Base-by-base conservation (phyloP, 2,888 invertebrate species). In the Heliconius ismenius region DNA sequence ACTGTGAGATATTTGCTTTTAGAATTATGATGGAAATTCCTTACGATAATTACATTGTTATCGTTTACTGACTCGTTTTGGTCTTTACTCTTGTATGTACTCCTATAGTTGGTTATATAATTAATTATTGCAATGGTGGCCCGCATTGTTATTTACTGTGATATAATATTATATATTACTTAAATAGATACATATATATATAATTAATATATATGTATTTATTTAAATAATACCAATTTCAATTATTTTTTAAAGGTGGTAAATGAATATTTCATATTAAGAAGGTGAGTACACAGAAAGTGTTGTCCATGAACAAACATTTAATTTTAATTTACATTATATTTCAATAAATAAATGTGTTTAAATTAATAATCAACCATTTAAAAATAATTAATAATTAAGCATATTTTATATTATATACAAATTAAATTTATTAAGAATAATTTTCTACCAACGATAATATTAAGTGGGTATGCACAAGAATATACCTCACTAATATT, bases 1-100 rank as follows among this genome's bases (percentile, higher is more conserved):
- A 64, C 49, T 64, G 32, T n/a, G 63, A 64, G 28, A 70, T 72
- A 63, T 72, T 73, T 76, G 39, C 64, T 70, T 76, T 72, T 54
- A 65, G 72, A 73, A 60, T 58, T 60, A 39, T 64, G 58, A 28
- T 67, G 76, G 76, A 65, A 73, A 76, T 76, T 65, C 76, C 73
- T 76, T 60, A 65, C 72, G 65, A 67, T 76, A 73, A 76, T 60
- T 76, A 63, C 54, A 58, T 58, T 72, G 65, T 76, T 76, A 76
- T 76, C 73, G 58, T 76, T 73, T 73, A 68, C 60, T 73, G 63
- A 63, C 73, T 73, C 62, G 63, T 28, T 70, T 70, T 67, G 39
- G 43, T 67, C 67, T 67, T 67, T 67, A 67, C 67, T 67, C 67
- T 67, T 24, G 7, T 39, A 43, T 24, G 15, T 67, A 13, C 32